A percentile compares a stretch with the other conserved stretches of the same genome.
phyloP scores from a whole-genome alignment of 2,113 vertebrate species.

The Sander lucioperca region DNA sequence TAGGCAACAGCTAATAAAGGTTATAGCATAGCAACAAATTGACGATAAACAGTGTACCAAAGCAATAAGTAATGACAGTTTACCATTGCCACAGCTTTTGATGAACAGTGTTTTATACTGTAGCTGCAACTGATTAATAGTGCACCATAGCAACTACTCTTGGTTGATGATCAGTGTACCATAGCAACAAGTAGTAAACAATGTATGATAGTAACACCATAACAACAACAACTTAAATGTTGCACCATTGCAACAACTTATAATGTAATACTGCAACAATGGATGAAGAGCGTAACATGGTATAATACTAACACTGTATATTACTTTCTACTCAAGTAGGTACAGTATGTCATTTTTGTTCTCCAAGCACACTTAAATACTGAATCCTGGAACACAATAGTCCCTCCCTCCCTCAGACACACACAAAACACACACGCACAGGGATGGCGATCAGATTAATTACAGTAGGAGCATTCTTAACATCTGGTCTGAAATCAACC shows the following conservation, averaged over 20 bases:
- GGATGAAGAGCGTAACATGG: neutral
- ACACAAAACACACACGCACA: constrained; percentile 2
- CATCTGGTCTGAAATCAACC: constrained; percentile 74
- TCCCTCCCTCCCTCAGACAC: neutral
- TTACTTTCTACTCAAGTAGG: neutral
- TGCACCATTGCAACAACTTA: neutral
- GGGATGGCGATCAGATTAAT: constrained; percentile 54
- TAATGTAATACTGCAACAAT: too few relatives aligned
- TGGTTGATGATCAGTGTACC: too few relatives aligned
- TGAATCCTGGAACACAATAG: neutral
- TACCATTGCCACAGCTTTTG: too few relatives aligned
- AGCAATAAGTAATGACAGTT: too few relatives aligned
- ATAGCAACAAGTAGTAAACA: too few relatives aligned
- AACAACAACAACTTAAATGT: neutral
- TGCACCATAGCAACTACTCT: too few relatives aligned
- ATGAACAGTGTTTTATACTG: too few relatives aligned
- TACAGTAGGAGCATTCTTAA: constrained; percentile 70
- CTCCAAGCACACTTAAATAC: neutral
- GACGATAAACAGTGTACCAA: too few relatives aligned
- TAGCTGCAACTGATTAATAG: too few relatives aligned
- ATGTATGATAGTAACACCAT: neutral
- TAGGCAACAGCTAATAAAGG: neutral
- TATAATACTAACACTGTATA: too few relatives aligned
- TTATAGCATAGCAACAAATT: neutral
- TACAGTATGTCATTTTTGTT: neutral